Evolutionary conservation across 2,113 vertebrate genomes (phyloP).

Genomic region (Aptenodytes forsteri): DNA sequence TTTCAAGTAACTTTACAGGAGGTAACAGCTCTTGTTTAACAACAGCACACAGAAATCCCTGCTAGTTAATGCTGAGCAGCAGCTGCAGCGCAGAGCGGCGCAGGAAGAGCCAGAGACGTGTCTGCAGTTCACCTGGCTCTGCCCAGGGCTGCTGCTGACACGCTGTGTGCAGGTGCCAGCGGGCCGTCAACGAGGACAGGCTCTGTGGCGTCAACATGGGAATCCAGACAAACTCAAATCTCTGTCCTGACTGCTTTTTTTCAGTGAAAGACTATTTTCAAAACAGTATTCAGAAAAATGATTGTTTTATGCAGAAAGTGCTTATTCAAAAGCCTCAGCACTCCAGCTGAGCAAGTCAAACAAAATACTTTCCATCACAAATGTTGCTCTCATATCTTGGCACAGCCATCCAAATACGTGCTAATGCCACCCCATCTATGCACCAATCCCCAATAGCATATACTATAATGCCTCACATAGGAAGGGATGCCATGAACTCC

Average conservation of each 20-base stretch:
- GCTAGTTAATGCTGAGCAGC: not conserved
- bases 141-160: not conserved
- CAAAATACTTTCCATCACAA: not conserved
- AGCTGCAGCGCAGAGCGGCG: not conserved
- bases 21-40: not conserved
- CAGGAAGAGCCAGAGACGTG: not conserved
- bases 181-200: not conserved
- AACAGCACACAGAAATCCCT: not conserved
- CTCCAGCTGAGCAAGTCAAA: not conserved
- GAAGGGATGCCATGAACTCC: not conserved
- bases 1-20: not conserved
- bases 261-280: not conserved
- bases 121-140: not conserved
- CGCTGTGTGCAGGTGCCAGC: not conserved
- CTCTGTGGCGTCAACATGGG: not conserved
- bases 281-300: not conserved
- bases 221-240: not conserved
- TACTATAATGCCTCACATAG: fast-evolving
- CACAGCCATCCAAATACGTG: not conserved
- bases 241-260: not conserved
- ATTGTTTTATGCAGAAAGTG: not conserved
- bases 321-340: not conserved
- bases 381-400: fast-evolving
- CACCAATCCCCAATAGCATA: fast-evolving
- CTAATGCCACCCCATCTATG: fast-evolving